phyloP scores from a whole-genome alignment of 2,113 vertebrate species.

The Columbina picui region DNA sequence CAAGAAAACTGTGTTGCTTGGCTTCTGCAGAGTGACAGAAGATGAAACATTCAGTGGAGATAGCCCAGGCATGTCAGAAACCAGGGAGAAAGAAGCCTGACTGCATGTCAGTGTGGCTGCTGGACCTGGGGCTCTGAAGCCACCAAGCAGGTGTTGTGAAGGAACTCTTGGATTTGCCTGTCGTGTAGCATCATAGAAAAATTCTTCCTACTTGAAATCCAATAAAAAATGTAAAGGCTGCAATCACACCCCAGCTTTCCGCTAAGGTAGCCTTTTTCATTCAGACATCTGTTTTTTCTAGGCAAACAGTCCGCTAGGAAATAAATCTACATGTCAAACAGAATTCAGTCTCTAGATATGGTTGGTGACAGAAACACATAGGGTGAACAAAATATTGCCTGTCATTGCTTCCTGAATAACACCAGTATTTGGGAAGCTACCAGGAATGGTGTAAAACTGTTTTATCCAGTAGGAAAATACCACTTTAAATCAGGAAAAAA shows the following conservation, averaged over 20 bases:
- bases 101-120: background rate
- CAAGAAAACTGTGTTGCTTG: background rate
- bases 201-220: background rate
- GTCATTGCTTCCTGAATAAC: background rate
- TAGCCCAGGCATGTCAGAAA: background rate
- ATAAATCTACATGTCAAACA: background rate
- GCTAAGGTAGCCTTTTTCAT: background rate
- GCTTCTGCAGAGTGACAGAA: background rate
- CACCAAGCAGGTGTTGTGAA: background rate
- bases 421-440: background rate
- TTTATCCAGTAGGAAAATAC: background rate
- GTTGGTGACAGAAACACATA: background rate
- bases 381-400: background rate
- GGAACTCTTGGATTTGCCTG: background rate
- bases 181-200: background rate
- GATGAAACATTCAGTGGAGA: background rate
- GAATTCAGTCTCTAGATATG: background rate
- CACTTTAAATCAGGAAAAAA: background rate
- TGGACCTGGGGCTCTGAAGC: background rate
- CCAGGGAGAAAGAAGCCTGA: background rate
- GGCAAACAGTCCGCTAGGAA: background rate
- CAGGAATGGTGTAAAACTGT: background rate
- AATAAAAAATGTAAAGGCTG: background rate
- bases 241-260: background rate
- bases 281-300: background rate